Evolutionary conservation across 2,888 invertebrate species (phyloP), one percentile per base, ranked within the genome.

Genomic region (Ferdinandea cuprea): DNA sequence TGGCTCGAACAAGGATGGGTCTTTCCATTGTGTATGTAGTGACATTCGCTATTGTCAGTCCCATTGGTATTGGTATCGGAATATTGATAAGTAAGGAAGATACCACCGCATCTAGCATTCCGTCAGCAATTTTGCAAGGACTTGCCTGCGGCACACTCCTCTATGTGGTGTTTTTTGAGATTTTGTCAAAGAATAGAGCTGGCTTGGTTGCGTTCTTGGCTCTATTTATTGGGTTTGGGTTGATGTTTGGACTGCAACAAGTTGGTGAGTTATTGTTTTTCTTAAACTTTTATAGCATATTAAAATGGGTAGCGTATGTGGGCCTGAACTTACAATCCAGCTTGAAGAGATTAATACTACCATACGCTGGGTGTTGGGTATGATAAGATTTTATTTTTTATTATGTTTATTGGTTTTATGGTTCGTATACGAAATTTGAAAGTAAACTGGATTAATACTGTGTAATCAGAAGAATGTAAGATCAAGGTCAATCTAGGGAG

Each of bases 121-220:
- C 93, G 13, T 94, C 94, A 0, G 94, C 94, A 44, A 92, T 95
- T 30, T 74, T 90, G 11, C 96, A 98, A 92, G 98, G 97, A 2
- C 91, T 98, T 74, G 98, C 98, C 0, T 95, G 96, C 50, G 99
- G 98, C 11, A 98, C 98, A 0, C 93, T 99, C 46, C 92, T 99
- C 3, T 99, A 98, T 91, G 97, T 99, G 13, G 97, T 98, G n/a
- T 98, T 98, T 92, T 98, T 98, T 90, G 98, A 99, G 91, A 96
- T 98, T 66, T 93, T 98, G 87, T 93, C 94, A 8, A 91, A 91
- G 61, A 88, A 88, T 68, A 88, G 89, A 59, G 87, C 88, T 11
- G 96, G 96, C 5, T 90, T 96, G 19, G 87, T 92, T 25, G 94
- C 95, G 85, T 95, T 93, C 88, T 66, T 93, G 0, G 93, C 95